phyloP scores from a whole-genome alignment of 2,113 vertebrate genomes.

The Baryphthengus martii region DNA sequence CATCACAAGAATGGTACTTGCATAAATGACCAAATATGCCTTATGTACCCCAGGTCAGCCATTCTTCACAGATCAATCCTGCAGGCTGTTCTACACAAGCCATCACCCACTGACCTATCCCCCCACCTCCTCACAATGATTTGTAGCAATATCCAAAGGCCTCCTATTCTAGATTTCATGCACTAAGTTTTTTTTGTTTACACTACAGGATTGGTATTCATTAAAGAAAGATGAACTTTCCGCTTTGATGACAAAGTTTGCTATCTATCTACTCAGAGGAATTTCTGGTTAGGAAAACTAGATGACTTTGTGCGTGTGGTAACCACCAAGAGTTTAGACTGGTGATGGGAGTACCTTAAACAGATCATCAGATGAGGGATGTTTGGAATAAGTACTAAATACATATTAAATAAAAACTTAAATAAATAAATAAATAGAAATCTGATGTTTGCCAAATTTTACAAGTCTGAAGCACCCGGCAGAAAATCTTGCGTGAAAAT shows the following conservation, averaged over 20 bases:
- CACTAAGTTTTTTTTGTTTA: not conserved
- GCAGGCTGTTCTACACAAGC: not conserved
- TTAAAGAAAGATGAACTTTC: not conserved
- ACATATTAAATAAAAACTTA: too few relatives aligned
- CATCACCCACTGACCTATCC: not conserved
- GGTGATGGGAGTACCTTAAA: not conserved
- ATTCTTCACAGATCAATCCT: not conserved
- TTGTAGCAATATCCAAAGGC: not conserved
- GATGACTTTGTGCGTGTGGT: not conserved
- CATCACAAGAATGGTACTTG: not conserved
- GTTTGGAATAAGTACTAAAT: not conserved
- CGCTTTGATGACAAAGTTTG: not conserved
- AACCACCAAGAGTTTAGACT: not conserved
- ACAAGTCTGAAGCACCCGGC: not conserved
- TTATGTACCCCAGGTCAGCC: not conserved
- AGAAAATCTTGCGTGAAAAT: not conserved
- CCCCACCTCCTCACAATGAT: rapidly evolving
- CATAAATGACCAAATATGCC: not conserved
- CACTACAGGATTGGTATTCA: not conserved
- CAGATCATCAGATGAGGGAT: not conserved
- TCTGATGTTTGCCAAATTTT: not conserved
- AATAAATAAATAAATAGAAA: not conserved
- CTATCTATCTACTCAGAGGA: not conserved
- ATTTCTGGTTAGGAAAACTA: not conserved
- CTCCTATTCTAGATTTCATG: not conserved